Percentiles rank a stretch among this genome's conserved stretches.
phyloP scores from a whole-genome alignment of 1,140 invertebrate genomes.

The Drosophila asahinai region DNA sequence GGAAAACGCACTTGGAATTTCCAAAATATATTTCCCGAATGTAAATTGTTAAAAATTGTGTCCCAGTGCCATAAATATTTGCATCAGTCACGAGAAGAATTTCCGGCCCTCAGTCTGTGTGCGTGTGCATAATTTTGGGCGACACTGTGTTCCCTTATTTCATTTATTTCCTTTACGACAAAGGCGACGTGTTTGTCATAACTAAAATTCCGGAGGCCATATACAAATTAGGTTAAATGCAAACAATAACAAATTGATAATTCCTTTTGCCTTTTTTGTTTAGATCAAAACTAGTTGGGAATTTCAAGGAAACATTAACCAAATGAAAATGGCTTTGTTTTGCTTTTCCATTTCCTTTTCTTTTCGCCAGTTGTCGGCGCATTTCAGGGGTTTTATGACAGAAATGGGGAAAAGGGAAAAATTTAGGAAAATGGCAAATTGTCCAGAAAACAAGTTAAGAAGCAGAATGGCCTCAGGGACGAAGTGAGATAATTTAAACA shows the following conservation, averaged over 20 bases:
- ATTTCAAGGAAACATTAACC: constrained; percentile 2
- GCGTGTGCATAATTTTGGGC: constrained; percentile 44
- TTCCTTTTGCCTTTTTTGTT: constrained; percentile 16
- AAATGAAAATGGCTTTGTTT: constrained; percentile 30
- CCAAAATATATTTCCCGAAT: constrained; percentile 47
- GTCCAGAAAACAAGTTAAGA: background rate
- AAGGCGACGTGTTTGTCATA: constrained; percentile 67
- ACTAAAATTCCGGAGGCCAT: constrained; percentile 29
- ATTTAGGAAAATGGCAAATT: background rate
- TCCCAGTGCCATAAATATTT: constrained; percentile 47
- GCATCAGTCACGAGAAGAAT: constrained; percentile 32
- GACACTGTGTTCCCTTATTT: constrained; percentile 31
- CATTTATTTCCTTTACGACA: constrained; percentile 14
- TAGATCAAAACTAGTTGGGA: constrained; percentile 11
- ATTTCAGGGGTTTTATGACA: constrained; percentile 26
- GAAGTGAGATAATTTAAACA: background rate
- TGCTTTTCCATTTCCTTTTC: background rate
- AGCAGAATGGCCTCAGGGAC: background rate
- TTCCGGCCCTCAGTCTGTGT: constrained; percentile 8
- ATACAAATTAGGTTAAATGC: constrained; percentile 68
- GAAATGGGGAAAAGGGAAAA: background rate
- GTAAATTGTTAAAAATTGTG: constrained; percentile 43
- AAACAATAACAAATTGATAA: constrained; percentile 65
- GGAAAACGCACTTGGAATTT: constrained; percentile 55
- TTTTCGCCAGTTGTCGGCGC: constrained; percentile 13